Percentiles rank a stretch among this genome's conserved stretches.
Evolutionary conservation across 1,140 invertebrate genomes (phyloP).

Genomic region (Polypedilum vanderplanki): DNA sequence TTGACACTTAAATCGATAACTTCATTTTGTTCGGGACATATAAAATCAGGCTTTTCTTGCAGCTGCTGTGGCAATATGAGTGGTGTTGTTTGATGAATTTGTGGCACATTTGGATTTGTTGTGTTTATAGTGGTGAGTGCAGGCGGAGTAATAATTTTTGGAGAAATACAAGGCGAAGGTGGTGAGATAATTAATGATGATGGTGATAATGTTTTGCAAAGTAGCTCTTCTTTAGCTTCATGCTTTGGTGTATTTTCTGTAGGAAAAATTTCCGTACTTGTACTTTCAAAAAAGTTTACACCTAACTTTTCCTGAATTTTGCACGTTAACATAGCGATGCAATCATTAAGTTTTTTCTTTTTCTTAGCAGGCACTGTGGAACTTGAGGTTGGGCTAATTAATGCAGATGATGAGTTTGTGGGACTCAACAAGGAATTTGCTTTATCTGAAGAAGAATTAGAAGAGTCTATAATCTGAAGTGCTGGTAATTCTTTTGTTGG

Average conservation of each 20-base stretch:
- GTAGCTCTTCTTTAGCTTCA: background rate
- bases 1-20: conserved; percentile 30
- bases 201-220: background rate
- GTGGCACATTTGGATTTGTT: conserved; percentile 34
- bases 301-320: conserved; percentile 45
- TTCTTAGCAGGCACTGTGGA: conserved; percentile 42
- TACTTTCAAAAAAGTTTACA: conserved; percentile 30
- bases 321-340: conserved; percentile 50
- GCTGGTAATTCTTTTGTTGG: conserved; percentile 4
- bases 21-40: conserved; percentile 30
- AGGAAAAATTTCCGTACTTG: background rate
- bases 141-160: conserved; percentile 36
- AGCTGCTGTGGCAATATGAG: background rate
- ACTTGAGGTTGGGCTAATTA: conserved; percentile 7
- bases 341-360: conserved; percentile 47
- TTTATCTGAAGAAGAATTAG: background rate
- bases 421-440: conserved; percentile 24
- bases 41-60: too few species aligned
- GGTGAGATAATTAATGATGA: background rate
- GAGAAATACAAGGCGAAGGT: conserved; percentile 31
- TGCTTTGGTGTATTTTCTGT: background rate
- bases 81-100: conserved; percentile 16
- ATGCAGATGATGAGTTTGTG: background rate
- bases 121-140: conserved; percentile 38
- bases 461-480: background rate